These are phyloP conservation scores for Illadopsis cleaveri DNA, from an alignment of 2,113 vertebrate species.

Conservation along the genomic window DNA sequence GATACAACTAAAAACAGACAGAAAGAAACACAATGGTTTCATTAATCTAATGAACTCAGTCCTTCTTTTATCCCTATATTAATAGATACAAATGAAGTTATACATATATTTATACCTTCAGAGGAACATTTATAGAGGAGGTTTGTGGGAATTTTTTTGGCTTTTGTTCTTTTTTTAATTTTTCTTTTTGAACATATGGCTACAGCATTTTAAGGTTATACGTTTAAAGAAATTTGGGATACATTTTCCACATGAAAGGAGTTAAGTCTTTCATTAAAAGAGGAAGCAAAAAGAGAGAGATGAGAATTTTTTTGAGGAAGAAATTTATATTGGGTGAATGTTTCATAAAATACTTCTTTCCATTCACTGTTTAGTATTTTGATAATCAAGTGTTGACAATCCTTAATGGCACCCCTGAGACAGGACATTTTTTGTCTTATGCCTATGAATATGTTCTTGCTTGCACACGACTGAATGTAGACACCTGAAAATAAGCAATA, in stretches of 20 bases:
- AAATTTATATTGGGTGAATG: accelerated
- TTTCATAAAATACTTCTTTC: background rate
- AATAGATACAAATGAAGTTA: too few relatives aligned
- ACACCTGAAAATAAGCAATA: background rate
- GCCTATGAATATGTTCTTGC: background rate
- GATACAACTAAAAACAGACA: background rate
- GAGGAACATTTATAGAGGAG: accelerated
- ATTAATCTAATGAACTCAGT: background rate
- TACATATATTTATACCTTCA: background rate
- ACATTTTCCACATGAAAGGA: background rate
- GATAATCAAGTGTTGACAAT: background rate
- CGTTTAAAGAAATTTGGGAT: background rate
- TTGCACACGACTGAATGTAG: background rate
- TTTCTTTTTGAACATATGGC: accelerated
- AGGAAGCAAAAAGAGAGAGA: background rate
- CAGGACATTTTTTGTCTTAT: background rate
- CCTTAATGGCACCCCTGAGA: background rate
- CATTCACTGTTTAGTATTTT: background rate
- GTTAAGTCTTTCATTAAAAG: background rate
- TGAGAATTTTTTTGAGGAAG: background rate
- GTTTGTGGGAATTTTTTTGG: accelerated
- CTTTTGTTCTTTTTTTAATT: background rate
- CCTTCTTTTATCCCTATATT: background rate
- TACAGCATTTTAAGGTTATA: background rate
- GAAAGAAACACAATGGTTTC: background rate